A percentile compares a stretch with the other conserved stretches of the same genome.
These are phyloP conservation scores for Microcaecilia unicolor DNA, from an alignment of 2,797 vertebrate species.

Conservation along the genomic window DNA sequence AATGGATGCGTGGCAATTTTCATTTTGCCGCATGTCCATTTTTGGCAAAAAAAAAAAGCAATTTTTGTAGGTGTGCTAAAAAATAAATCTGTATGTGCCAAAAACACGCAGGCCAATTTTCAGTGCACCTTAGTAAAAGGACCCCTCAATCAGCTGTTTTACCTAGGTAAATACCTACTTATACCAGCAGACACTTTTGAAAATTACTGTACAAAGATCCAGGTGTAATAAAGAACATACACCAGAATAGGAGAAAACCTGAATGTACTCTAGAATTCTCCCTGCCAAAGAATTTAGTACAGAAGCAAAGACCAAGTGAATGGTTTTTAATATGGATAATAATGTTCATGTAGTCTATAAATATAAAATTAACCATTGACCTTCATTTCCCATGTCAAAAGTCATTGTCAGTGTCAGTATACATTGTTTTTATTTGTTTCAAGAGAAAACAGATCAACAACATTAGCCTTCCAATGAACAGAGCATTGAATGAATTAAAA, in stretches of 20 bases:
- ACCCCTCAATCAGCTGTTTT: too few species aligned
- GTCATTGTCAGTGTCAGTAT: slow-evolving; percentile 56
- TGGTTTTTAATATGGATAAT: slow-evolving; percentile 58
- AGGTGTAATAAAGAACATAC: too few species aligned
- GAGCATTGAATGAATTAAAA: slow-evolving; percentile 70
- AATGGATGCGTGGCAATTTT: too few species aligned
- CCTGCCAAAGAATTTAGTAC: slow-evolving; percentile 38
- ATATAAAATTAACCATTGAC: slow-evolving; percentile 63
- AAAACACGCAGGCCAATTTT: too few species aligned
- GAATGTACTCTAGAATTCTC: slow-evolving; percentile 9
- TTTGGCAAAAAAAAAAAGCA: too few species aligned
- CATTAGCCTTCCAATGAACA: slow-evolving; percentile 64
- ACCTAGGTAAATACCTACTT: too few species aligned
- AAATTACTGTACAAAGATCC: too few species aligned
- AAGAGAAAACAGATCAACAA: slow-evolving; percentile 62
- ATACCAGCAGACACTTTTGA: too few species aligned
- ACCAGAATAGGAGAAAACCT: slow-evolving; percentile 22
- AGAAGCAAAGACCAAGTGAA: slow-evolving; percentile 60
- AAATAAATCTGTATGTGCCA: too few species aligned
- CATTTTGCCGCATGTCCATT: too few species aligned
- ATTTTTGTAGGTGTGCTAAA: too few species aligned
- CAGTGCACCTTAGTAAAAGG: too few species aligned
- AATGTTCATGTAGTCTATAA: slow-evolving; percentile 54
- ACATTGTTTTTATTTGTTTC: slow-evolving; percentile 66
- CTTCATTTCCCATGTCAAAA: slow-evolving; percentile 55